Percentiles rank a stretch among this genome's conserved stretches.
Conservation (phyloP, 1,140 invertebrate species). For the Helicoverpa zea region DNA sequence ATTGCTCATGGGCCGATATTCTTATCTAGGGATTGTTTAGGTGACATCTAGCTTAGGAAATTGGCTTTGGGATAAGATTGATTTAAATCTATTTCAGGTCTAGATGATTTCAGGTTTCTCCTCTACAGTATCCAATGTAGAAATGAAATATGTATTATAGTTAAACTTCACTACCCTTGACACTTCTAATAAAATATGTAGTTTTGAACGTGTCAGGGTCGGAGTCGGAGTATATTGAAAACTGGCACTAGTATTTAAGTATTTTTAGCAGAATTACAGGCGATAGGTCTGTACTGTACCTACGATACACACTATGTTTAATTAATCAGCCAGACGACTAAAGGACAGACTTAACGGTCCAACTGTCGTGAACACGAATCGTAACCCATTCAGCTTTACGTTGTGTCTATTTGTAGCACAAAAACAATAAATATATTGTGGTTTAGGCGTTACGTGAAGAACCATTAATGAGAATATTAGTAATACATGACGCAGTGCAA, state of each 20-base stretch:
- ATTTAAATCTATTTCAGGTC: not conserved
- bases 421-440: conserved; percentile 27
- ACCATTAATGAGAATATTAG: conserved; percentile 33
- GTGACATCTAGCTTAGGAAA: conserved; percentile 15
- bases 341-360: conserved; percentile 28
- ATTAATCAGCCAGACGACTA: conserved; percentile 12
- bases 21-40: conserved; percentile 47
- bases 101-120: no score
- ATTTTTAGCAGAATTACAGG: not conserved
- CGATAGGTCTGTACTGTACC: not conserved
- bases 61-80: not conserved
- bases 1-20: conserved; percentile 33
- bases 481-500: not conserved
- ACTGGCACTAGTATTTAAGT: no score
- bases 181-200: no score
- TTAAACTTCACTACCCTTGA: no score
- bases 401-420: conserved; percentile 32
- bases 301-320: not conserved
- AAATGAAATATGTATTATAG: no score
- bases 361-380: conserved; percentile 28
- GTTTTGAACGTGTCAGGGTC: no score
- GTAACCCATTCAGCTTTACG: conserved; percentile 1
- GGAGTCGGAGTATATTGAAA: no score
- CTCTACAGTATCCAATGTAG: no score
- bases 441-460: conserved; percentile 16